Base-by-base conservation (phyloP, 2,797 vertebrate species). In the Galaxias olidus region DNA sequence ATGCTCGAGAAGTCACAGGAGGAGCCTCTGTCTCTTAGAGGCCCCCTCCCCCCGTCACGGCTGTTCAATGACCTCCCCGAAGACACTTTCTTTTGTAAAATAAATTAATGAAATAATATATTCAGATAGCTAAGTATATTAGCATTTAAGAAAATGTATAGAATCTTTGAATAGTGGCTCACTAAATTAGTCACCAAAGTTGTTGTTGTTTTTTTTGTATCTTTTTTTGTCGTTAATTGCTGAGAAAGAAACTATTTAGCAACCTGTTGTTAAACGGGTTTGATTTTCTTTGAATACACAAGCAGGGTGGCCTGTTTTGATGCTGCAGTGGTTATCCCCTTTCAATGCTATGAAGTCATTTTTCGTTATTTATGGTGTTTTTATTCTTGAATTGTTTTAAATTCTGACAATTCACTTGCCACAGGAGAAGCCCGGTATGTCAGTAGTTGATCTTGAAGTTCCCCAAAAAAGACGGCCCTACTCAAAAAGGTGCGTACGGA, bases 121-220 rank as follows among this genome's bases (percentile, higher is more conserved):
- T 92, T 89, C 87, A 88, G 88, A 90, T 88, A 30, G 30, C 30
- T 30, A 86, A 85, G 69, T 88, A 81, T 88, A 90, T 88, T 30
- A 92, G 83, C 85, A 85, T 91, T 90, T 90, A 90, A 87, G 79
- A 84, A 89, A 80, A 71, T 90, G 86, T 92, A 89, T 92, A 89
- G 88, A 90, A 88, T 89, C 79, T 74, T 86, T 88, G 69, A 91
- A 87, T 87, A 91, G 90, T 92, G 89, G 82, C 89, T 90, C 85
- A 84, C 81, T 80, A 85, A 74, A 82, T 88, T 88, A 86, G 88
- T 91, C 90, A 91, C 88, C 86, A 84, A 80, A 84, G 77, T 59
- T 10, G 59, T 68, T 68, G 82, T 61, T 75, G 59, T 77, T 63
- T 73, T 66, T 71, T 72, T 47, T 64, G 61, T 79, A 79, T 80